Evolutionary conservation across 1,140 invertebrate genomes (phyloP).

Genomic region (Platyscapa corneri): DNA sequence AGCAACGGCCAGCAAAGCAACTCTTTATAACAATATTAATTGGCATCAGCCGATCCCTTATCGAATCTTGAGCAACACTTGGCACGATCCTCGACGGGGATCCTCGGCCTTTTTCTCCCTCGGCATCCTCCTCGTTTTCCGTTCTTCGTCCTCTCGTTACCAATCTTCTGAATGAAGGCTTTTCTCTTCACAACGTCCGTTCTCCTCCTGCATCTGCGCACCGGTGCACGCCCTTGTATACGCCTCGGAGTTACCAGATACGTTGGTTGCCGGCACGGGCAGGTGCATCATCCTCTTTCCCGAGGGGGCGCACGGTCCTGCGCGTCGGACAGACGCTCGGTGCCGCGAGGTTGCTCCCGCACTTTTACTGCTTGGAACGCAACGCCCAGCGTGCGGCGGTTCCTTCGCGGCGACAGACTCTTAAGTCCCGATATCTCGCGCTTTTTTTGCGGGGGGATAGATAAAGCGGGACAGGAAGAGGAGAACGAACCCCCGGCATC

Average conservation of each 20-base stretch:
- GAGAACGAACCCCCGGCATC: background rate
- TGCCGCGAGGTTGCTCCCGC: background rate
- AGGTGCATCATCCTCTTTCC: constrained; percentile 9
- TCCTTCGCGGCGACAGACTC: too few relatives aligned
- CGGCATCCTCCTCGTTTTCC: background rate
- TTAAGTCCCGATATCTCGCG: background rate
- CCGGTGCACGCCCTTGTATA: background rate
- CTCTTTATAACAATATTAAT: too few relatives aligned
- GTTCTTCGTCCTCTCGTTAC: constrained; percentile 32
- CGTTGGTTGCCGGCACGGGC: background rate
- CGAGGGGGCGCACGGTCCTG: too few relatives aligned
- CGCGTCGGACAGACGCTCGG: too few relatives aligned
- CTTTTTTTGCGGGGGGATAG: background rate
- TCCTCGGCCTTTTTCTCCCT: background rate
- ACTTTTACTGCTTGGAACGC: background rate
- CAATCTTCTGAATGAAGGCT: constrained; percentile 32
- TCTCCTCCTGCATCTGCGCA: background rate
- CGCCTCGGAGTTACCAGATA: constrained; percentile 12
- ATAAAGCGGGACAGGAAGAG: background rate
- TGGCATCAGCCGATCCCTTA: too few relatives aligned
- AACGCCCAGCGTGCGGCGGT: too few relatives aligned
- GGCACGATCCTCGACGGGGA: background rate
- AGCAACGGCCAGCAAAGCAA: too few relatives aligned
- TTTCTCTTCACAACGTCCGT: background rate
- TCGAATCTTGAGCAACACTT: too few relatives aligned